Evolutionary conservation across 2,797 vertebrate genomes (phyloP), one percentile per base, ranked within the genome.

Genomic region (Falco cherrug): DNA sequence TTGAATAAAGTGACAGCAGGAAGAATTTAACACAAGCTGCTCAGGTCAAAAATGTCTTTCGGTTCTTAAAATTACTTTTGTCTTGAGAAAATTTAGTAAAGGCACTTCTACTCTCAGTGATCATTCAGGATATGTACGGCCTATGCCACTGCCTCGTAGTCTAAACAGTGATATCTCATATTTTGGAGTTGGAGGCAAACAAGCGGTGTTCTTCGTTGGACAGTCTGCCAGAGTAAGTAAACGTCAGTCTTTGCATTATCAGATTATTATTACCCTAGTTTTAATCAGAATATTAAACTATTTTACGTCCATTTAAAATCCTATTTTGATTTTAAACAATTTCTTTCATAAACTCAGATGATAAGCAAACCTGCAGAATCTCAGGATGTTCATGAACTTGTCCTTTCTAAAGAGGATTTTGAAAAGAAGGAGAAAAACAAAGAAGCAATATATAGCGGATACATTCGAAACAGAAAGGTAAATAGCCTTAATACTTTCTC

Each of bases 161-260:
- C 98, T 99, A 93, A 99, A 99, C 95, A 99, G 99, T 86, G 99
- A 99, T 86, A 99, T 99, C 95, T 99, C 99, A 2, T 99, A 98
- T 97, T 99, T 99, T 97, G 99, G 99, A 95, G 99, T 99, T 80
- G 99, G 99, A 93, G 99, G 99, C 92, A 99, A 99, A 96, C 99
- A 99, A 94, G 99, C 99, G 13, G 98, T 98, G 84, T 99, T 99
- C 98, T 99, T 98, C 97, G 98, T 99, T 88, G 99, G 99, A 90
- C 98, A 99, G 29, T 98, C 98, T 93, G 97, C 98, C 94, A 99
- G 98, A 97, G 99, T 99, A 98, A 97, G 98, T 98, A 91, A 87
- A 74, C 85, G 16, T 77, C 89, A 63, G 6, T 64, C 79, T 76
- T 73, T 77, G 39, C 10, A 2, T 71, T 24, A 80, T 88, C 25